Evolutionary conservation across 2,797 vertebrate genomes (phyloP), one percentile per base, ranked within the genome.

Genomic region (Alca torda): DNA sequence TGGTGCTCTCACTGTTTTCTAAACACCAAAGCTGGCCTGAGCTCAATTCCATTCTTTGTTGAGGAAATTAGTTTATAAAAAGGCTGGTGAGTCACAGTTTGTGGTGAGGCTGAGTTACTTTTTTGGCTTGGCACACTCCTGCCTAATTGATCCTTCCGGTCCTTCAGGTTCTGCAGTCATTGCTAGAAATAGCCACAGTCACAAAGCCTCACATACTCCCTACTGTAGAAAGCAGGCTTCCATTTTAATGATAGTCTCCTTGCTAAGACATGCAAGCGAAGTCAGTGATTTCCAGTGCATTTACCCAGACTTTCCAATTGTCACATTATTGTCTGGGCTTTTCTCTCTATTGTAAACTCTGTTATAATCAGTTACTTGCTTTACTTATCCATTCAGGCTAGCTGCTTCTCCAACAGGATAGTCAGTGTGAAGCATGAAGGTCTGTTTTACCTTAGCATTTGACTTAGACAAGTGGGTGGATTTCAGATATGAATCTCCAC

Each of bases 31-130:
- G 31, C 31, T 91, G 90, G 85, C 85, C 82, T 72, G 50, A 93
- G 61, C 60, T 78, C 70, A 93, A 65, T 61, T 83, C 45, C 20
- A 45, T 26, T 67, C 56, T 86, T 79, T 48, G 46, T 30, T 31
- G n/a, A 82, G 93, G 70, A 96, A 95, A 96, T 90, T 53, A 82
- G 31, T 70, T 91, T 79, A 84, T 94, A 79, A 95, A 86, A 76
- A 89, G 56, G n/a, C 67, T n/a, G 31, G 39, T 96, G 93, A 97
- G 4, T 93, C 92, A 95, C 10, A 1, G 15, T 31, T 54, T 73
- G 77, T 53, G 89, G 92, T 68, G 56, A 95, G 56, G 28, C 70
- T 45, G 53, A 7, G 16, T 2, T 2, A 12, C 50, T 86, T 69
- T 75, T 95, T 88, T 88, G 94, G 69, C 46, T 95, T 90, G 81